A percentile compares a stretch with the other conserved stretches of the same genome.
phyloP scores from a whole-genome alignment of 2,888 invertebrate species.

The Diarsia rubi region DNA sequence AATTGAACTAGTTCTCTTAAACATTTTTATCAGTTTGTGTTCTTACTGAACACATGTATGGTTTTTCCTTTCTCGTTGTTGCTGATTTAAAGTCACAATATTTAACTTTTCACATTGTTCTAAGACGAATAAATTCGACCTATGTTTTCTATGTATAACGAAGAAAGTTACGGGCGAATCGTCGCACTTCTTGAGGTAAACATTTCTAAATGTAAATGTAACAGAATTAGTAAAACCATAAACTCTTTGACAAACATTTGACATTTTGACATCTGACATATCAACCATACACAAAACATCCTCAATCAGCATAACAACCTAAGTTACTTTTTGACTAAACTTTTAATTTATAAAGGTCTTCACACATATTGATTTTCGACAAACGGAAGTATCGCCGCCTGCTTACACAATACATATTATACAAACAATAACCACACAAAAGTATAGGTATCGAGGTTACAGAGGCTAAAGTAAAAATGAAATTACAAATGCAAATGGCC shows the following conservation, averaged over 20 bases:
- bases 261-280: neutral
- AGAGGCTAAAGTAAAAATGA: conserved; percentile 20
- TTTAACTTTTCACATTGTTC: neutral
- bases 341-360: neutral
- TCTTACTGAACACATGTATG: no score
- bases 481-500: conserved; percentile 50
- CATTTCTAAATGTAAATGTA: neutral
- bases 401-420: conserved; percentile 30
- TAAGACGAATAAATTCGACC: neutral
- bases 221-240: neutral
- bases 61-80: neutral
- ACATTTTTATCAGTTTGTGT: neutral
- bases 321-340: neutral
- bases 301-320: neutral
- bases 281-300: neutral
- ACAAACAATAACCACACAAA: conserved; percentile 9
- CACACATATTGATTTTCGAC: conserved; percentile 30
- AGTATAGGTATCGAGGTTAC: conserved; percentile 20
- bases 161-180: neutral
- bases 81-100: neutral
- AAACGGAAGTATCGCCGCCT: conserved; percentile 12
- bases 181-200: neutral
- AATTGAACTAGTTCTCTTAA: neutral
- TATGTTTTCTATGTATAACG: neutral
- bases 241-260: neutral